Percentiles rank a stretch among this genome's conserved stretches.
phyloP scores from a whole-genome alignment of 2,113 vertebrate genomes.

The Plotosus lineatus region DNA sequence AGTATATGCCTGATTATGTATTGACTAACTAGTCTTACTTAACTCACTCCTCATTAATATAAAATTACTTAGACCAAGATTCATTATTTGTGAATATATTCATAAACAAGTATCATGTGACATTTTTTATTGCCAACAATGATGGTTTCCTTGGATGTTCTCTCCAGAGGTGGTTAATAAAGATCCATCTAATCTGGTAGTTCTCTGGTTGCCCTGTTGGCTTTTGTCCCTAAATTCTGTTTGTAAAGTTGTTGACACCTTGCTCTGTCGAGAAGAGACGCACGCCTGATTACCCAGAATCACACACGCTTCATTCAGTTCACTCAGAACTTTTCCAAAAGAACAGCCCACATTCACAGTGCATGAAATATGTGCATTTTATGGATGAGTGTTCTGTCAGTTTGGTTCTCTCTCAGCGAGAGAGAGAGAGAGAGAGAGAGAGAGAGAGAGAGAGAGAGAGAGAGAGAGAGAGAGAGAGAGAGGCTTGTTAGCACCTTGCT shows the following conservation, averaged over 20 bases:
- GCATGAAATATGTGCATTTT: conserved; percentile 48
- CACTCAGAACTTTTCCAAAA: not conserved
- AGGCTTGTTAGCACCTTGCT: conserved; percentile 39
- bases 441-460: not conserved
- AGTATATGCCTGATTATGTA: too few species aligned
- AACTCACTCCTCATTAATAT: not conserved
- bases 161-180: conserved; percentile 11
- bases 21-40: not conserved
- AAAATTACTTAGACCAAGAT: too few species aligned
- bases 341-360: conserved; percentile 28
- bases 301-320: conserved; percentile 31
- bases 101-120: too few species aligned
- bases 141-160: not conserved
- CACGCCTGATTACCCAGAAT: conserved; percentile 20
- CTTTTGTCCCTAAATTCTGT: conserved; percentile 7
- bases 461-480: not conserved
- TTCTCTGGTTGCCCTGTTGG: not conserved
- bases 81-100: too few species aligned
- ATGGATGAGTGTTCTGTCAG: conserved; percentile 43
- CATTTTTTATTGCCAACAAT: not conserved
- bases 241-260: conserved; percentile 22
- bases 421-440: not conserved
- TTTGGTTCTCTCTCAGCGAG: conserved; percentile 11
- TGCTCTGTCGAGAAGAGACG: not conserved
- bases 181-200: conserved; percentile 25